phyloP scores from a whole-genome alignment of 2,888 invertebrate genomes.

The Buathra laborator region DNA sequence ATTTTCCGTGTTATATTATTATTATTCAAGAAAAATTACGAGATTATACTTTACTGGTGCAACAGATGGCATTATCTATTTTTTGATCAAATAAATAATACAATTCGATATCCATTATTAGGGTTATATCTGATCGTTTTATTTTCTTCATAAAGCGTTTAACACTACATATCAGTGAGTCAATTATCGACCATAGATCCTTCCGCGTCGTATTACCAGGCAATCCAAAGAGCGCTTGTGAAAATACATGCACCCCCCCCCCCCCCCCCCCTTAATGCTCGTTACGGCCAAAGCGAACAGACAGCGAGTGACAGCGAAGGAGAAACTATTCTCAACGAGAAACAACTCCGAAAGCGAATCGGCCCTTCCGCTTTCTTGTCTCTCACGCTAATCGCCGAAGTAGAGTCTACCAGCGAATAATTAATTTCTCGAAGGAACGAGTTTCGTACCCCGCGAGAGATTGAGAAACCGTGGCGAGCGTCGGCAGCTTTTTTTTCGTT shows the following conservation, averaged over 20 bases:
- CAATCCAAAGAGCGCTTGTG: constrained; percentile 37
- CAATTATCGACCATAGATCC: constrained; percentile 22
- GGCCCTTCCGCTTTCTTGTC: constrained; percentile 53
- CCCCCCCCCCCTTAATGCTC: constrained; percentile 42
- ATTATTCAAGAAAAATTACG: neutral
- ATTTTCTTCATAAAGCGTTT: no score
- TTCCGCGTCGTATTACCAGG: neutral
- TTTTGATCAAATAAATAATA: no score
- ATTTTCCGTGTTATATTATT: constrained; percentile 11
- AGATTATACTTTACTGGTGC: no score
- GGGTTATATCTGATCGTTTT: no score
- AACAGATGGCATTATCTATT: no score
- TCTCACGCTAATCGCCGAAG: constrained; percentile 62
- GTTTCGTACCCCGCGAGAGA: constrained; percentile 43
- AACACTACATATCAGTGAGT: no score
- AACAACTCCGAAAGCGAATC: constrained; percentile 37
- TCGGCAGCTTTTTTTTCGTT: constrained; percentile 34
- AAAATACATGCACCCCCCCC: constrained; percentile 47
- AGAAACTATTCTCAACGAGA: constrained; percentile 18
- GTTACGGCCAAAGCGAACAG: constrained; percentile 44
- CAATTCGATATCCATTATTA: no score
- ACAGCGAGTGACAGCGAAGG: neutral
- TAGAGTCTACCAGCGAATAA: constrained; percentile 62
- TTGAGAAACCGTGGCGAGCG: constrained; percentile 43
- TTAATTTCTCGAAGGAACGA: constrained; percentile 62